These are phyloP conservation scores for Geotrupes spiniger DNA, from an alignment of 2,888 invertebrate species.

Conservation along the genomic window DNA sequence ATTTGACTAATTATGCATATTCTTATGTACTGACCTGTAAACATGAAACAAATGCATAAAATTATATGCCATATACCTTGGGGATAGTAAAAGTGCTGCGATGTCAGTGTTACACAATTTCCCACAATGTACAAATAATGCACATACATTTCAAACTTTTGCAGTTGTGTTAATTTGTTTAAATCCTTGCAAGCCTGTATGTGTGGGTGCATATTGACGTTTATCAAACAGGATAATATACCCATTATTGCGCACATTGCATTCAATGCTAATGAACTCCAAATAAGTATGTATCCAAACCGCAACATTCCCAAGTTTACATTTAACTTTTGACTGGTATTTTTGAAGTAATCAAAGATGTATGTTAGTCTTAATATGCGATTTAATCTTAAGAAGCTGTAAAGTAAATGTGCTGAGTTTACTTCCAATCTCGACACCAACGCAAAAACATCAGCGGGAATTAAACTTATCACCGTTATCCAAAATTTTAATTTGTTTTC, in stretches of 20 bases:
- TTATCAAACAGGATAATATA: conserved; percentile 2
- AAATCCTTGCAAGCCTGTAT: conserved; percentile 4
- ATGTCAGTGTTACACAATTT: conserved; percentile 8
- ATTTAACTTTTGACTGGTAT: conserved; percentile 11
- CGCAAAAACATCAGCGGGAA: conserved; percentile 16
- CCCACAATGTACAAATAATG: conserved; percentile 10
- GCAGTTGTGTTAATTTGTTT: neutral
- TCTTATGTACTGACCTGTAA: neutral
- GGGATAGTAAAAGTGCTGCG: conserved; percentile 8
- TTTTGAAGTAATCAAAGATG: conserved; percentile 14
- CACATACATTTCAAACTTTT: conserved; percentile 9
- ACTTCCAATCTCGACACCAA: neutral
- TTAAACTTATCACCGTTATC: conserved; percentile 13
- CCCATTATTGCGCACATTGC: neutral
- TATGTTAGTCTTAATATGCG: conserved; percentile 13
- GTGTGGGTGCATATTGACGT: conserved; percentile 1
- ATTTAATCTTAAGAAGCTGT: conserved; percentile 14
- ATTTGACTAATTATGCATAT: conserved; percentile 6
- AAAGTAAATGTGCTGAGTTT: neutral
- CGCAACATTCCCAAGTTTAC: conserved; percentile 6
- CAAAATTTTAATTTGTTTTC: conserved; percentile 3
- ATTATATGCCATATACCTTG: neutral
- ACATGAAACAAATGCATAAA: conserved; percentile 1
- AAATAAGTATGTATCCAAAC: neutral
- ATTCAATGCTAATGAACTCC: neutral